These are phyloP conservation scores for Lepidurus apus DNA, from an alignment of 1,140 invertebrate genomes.

Conservation along the genomic window DNA sequence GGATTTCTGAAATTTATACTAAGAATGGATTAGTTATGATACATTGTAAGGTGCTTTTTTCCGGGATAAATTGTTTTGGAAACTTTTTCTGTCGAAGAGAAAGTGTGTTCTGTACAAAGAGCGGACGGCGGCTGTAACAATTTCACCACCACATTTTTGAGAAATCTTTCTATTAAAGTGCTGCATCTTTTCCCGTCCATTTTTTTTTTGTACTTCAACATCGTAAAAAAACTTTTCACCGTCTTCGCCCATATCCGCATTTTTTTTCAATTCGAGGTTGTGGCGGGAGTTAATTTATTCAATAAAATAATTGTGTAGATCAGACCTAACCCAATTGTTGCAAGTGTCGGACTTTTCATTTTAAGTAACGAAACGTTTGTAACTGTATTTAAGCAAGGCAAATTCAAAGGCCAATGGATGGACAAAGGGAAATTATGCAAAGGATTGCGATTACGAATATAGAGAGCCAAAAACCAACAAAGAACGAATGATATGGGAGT, in stretches of 20 bases:
- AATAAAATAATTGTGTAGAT: slow-evolving; percentile 13
- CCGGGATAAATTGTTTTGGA: slow-evolving; percentile 19
- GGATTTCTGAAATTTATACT: slow-evolving; percentile 16
- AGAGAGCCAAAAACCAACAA: background rate
- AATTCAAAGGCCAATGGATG: slow-evolving; percentile 21
- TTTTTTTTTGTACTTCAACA: slow-evolving; percentile 13
- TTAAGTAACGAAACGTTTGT: background rate
- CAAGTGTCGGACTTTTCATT: background rate
- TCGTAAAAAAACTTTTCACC: background rate
- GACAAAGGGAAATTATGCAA: background rate
- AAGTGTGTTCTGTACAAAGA: slow-evolving; percentile 13
- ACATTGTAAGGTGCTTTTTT: slow-evolving; percentile 15
- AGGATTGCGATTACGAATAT: background rate
- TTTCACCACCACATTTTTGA: background rate
- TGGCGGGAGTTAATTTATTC: slow-evolving; percentile 21
- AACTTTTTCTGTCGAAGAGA: slow-evolving; percentile 22
- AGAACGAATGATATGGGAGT: slow-evolving; percentile 5
- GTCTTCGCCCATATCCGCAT: slow-evolving; percentile 16
- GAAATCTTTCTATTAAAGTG: background rate
- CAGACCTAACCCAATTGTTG: background rate
- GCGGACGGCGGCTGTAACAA: slow-evolving; percentile 9
- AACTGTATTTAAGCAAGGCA: slow-evolving; percentile 18
- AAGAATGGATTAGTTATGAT: slow-evolving; percentile 10
- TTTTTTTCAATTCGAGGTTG: slow-evolving; percentile 12
- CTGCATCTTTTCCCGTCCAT: slow-evolving; percentile 14